Evolutionary conservation across 2,888 invertebrate genomes (phyloP).

Genomic region (Exephanes ischioxanthus): DNA sequence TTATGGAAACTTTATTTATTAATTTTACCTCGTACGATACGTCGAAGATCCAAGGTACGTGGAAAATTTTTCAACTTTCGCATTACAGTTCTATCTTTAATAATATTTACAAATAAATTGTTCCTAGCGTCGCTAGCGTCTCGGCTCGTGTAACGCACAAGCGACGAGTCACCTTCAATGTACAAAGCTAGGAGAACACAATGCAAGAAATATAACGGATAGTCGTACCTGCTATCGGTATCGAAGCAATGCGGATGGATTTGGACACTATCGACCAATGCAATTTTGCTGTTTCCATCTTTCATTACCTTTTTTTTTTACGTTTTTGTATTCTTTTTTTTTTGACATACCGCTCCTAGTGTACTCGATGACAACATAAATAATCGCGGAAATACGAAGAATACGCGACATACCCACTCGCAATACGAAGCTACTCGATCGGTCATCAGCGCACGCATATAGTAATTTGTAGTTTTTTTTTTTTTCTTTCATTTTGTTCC

Average conservation of each 20-base stretch:
- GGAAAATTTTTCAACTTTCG: constrained; percentile 36
- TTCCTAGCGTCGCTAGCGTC: neutral
- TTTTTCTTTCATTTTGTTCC: neutral
- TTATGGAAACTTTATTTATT: constrained; percentile 62
- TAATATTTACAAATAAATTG: constrained; percentile 50
- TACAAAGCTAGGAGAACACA: constrained; percentile 17
- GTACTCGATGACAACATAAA: constrained; percentile 6
- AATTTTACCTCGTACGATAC: constrained; percentile 32
- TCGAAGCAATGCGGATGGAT: neutral
- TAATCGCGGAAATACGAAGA: constrained; percentile 21
- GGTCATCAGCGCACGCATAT: neutral
- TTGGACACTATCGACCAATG: constrained; percentile 10
- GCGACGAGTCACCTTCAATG: neutral
- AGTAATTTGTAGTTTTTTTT: neutral
- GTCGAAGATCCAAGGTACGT: constrained; percentile 28
- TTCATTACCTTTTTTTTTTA: constrained; percentile 6
- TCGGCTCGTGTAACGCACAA: neutral
- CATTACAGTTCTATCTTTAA: constrained; percentile 21
- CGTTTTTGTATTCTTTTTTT: neutral
- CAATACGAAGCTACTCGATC: neutral
- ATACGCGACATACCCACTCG: neutral
- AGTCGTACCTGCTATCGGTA: neutral
- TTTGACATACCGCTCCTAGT: constrained; percentile 5
- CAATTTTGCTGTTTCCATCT: neutral
- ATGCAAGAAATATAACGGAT: constrained; percentile 1